Percentiles rank a stretch among this genome's conserved stretches.
These are phyloP conservation scores for Caenorhabditis virilis DNA, from an alignment of 2,888 invertebrate genomes.

Conservation along the genomic window DNA sequence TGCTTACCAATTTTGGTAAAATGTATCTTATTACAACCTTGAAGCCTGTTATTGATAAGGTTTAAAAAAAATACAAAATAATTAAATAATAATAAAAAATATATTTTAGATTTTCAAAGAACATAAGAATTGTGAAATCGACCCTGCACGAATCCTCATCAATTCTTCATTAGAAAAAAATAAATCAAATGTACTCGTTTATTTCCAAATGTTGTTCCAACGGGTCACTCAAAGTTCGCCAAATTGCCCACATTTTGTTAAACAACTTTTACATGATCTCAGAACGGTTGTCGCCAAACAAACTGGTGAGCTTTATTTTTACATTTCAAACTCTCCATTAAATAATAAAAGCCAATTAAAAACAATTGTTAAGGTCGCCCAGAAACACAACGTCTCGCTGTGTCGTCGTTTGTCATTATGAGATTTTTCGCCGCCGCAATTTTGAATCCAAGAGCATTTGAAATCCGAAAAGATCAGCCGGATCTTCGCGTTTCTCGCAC, in stretches of 20 bases:
- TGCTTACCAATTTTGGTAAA: constrained; percentile 65
- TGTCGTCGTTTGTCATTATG: constrained; percentile 67
- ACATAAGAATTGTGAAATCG: constrained; percentile 65
- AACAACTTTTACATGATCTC: constrained; percentile 60
- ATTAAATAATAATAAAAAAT: not conserved
- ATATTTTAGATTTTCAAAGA: constrained; percentile 63
- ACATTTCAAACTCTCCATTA: too few species aligned
- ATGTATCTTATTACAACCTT: constrained; percentile 61
- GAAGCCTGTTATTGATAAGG: constrained; percentile 65
- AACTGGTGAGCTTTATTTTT: constrained; percentile 25
- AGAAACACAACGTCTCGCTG: constrained; percentile 60
- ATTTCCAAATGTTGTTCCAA: constrained; percentile 60
- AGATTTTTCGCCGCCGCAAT: constrained; percentile 68
- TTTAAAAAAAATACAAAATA: constrained; percentile 8
- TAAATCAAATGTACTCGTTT: constrained; percentile 50
- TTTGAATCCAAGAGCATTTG: constrained; percentile 65
- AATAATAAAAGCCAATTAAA: not conserved
- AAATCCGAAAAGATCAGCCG: constrained; percentile 60
- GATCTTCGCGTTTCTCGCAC: constrained; percentile 62
- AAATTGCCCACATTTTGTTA: constrained; percentile 61
- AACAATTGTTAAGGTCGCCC: constrained; percentile 31
- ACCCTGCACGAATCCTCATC: constrained; percentile 56
- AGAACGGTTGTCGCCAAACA: constrained; percentile 56
- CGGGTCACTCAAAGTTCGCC: constrained; percentile 58
- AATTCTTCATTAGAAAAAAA: constrained; percentile 31